Evolutionary conservation across 2,888 invertebrate species (phyloP).

Genomic region (Limnephilus lunatus): DNA sequence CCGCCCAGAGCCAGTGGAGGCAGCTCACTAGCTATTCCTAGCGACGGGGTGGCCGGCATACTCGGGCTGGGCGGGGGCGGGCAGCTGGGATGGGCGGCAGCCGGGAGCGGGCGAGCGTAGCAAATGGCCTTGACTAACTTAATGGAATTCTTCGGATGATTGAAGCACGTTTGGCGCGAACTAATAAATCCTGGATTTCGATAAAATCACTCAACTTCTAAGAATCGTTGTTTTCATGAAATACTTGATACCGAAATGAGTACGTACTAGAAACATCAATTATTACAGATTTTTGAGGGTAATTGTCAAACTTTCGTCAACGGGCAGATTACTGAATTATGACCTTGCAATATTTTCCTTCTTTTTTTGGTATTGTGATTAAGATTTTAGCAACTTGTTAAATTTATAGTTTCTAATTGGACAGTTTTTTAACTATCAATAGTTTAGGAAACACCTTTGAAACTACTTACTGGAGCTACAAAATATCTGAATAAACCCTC

Average conservation of each 20-base stretch:
- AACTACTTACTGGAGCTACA: no score
- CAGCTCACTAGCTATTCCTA: background rate
- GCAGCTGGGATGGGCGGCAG: background rate
- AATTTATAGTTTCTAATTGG: no score
- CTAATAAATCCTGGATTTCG: background rate
- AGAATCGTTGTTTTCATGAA: background rate
- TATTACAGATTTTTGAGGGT: background rate
- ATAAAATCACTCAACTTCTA: background rate
- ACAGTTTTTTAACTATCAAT: no score
- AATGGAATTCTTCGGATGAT: constrained; percentile 10
- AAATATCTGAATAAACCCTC: no score
- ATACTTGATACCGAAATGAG: background rate
- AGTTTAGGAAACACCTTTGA: no score
- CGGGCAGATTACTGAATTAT: background rate
- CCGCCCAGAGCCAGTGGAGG: background rate
- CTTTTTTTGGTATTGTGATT: background rate
- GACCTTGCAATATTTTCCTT: background rate
- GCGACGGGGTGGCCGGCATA: background rate
- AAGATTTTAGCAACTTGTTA: no score
- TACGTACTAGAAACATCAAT: background rate
- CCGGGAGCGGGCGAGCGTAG: background rate
- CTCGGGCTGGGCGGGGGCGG: background rate
- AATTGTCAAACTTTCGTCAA: background rate
- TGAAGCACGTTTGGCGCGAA: background rate
- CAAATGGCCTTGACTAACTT: background rate